Evolutionary conservation across 2,797 vertebrate species (phyloP).

Genomic region (Yasuhikotakia modesta): DNA sequence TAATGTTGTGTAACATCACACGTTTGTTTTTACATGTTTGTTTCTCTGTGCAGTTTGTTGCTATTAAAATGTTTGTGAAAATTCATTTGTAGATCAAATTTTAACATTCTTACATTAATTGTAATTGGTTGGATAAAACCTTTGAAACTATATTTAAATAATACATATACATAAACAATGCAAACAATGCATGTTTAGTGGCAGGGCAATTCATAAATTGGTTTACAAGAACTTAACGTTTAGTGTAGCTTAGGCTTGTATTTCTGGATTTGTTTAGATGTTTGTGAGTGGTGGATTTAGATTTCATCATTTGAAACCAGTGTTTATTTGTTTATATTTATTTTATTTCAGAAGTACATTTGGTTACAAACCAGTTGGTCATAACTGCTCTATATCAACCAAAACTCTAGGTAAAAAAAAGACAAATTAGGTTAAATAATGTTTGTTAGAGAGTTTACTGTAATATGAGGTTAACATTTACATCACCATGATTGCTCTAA

Average conservation of each 20-base stretch:
- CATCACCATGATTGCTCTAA: not conserved
- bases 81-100: not conserved
- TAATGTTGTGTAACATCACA: slow-evolving; percentile 16
- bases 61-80: too few species aligned
- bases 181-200: too few species aligned
- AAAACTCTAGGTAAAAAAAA: not conserved
- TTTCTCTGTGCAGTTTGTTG: not conserved
- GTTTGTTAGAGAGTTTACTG: not conserved
- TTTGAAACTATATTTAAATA: too few species aligned
- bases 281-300: too few species aligned
- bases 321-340: not conserved
- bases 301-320: not conserved
- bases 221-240: slow-evolving; percentile 1
- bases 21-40: not conserved
- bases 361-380: not conserved
- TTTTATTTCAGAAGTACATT: not conserved
- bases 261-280: not conserved
- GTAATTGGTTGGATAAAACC: not conserved
- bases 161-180: too few species aligned
- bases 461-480: too few species aligned
- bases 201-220: too few species aligned
- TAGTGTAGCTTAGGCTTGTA: not conserved
- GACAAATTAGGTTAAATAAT: not conserved
- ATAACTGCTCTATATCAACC: not conserved
- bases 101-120: not conserved